A percentile compares a stretch with the other conserved stretches of the same genome.
Conservation (phyloP, 2,797 vertebrate genomes). For the Poecile montanus region DNA sequence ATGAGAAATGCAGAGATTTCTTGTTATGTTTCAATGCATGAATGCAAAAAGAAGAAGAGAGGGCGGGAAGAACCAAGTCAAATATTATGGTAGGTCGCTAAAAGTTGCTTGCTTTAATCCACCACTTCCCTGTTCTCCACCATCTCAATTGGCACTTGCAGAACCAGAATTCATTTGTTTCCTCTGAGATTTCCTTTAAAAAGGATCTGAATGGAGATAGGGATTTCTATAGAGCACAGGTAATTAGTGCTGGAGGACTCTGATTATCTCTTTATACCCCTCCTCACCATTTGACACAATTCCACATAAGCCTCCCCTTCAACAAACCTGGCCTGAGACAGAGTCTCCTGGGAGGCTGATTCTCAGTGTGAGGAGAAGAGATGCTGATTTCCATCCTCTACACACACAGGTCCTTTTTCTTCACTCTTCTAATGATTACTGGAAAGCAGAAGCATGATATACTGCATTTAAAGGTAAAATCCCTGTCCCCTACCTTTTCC, state of each 20-base stretch:
- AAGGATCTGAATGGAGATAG: slow-evolving; percentile 33
- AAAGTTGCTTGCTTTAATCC: not conserved
- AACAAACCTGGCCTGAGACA: not conserved
- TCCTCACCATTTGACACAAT: slow-evolving; percentile 52
- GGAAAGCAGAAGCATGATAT: not conserved
- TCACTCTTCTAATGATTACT: not conserved
- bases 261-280: slow-evolving; percentile 54
- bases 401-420: not conserved
- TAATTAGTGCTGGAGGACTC: slow-evolving; percentile 60
- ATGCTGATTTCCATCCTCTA: not conserved
- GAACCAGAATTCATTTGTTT: slow-evolving; percentile 28
- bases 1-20: not conserved
- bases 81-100: not conserved
- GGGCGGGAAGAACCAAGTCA: not conserved
- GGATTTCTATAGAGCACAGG: slow-evolving; percentile 38
- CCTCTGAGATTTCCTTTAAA: slow-evolving; percentile 20
- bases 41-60: not conserved
- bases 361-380: not conserved
- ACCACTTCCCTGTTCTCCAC: not conserved
- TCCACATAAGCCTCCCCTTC: slow-evolving; percentile 14
- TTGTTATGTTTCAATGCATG: slow-evolving; percentile 12
- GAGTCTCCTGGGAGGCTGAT: slow-evolving; percentile 21
- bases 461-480: not conserved
- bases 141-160: not conserved
- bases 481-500: not conserved